phyloP scores from a whole-genome alignment of 2,888 invertebrate species.

The Apamea sordens region DNA sequence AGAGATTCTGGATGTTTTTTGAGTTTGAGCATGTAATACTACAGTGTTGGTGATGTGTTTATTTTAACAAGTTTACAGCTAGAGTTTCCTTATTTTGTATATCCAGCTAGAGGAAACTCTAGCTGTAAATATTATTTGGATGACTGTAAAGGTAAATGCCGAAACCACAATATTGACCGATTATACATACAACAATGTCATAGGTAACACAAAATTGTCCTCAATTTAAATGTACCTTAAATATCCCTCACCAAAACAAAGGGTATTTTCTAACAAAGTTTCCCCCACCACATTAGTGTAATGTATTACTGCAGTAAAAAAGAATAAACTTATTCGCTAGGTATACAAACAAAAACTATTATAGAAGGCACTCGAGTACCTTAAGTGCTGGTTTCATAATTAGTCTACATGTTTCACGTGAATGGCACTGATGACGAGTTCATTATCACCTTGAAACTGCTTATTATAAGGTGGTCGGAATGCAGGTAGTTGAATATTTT shows the following conservation, averaged over 20 bases:
- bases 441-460: constrained; percentile 35
- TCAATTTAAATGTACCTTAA: constrained; percentile 14
- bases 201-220: constrained; percentile 13
- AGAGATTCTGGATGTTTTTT: not conserved
- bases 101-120: too few species aligned
- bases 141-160: not conserved
- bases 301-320: constrained; percentile 31
- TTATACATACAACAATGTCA: not conserved
- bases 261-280: constrained; percentile 5
- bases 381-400: constrained; percentile 15
- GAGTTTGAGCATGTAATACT: not conserved
- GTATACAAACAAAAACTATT: constrained; percentile 6
- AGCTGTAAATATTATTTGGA: too few species aligned
- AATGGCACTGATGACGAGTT: constrained; percentile 21
- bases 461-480: constrained; percentile 20
- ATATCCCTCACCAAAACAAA: not conserved
- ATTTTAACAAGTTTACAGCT: not conserved
- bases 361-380: not conserved
- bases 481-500: constrained; percentile 28
- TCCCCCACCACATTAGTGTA: constrained; percentile 1
- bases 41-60: not conserved
- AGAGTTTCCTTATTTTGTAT: not conserved
- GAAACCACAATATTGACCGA: not conserved
- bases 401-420: constrained; percentile 15
- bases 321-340: constrained; percentile 12